Evolutionary conservation across 2,888 invertebrate genomes (phyloP).

Genomic region (Caprella mutica): DNA sequence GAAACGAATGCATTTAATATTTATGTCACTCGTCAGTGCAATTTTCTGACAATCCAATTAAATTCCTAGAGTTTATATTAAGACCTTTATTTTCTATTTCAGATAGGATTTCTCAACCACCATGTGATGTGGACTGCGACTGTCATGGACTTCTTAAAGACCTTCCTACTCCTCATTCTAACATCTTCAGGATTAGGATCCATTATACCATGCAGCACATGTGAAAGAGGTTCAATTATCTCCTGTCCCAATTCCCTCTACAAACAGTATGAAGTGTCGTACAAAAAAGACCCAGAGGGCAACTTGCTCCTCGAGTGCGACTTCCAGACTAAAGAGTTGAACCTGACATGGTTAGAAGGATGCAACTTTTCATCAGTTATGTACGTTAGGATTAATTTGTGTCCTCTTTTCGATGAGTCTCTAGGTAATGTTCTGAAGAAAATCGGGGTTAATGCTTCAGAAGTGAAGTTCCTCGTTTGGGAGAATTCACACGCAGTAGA

Average conservation of each 20-base stretch:
- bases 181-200: no score
- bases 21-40: no score
- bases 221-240: background rate
- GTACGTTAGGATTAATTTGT: conserved; percentile 2
- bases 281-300: background rate
- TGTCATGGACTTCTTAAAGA: no score
- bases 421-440: background rate
- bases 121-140: no score
- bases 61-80: no score
- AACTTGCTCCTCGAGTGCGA: background rate
- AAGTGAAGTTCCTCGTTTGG: background rate
- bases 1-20: no score
- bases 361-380: conserved; percentile 7
- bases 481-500: background rate
- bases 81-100: no score
- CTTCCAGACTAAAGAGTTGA: background rate
- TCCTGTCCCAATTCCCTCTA: conserved; percentile 1
- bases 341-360: background rate
- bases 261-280: background rate
- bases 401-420: conserved; percentile 9
- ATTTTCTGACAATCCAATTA: no score
- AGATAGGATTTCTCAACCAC: no score
- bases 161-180: no score
- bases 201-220: conserved; percentile 3
- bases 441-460: background rate